Base-by-base conservation (phyloP, 1,140 invertebrate species). In the Drosophila leontia region DNA sequence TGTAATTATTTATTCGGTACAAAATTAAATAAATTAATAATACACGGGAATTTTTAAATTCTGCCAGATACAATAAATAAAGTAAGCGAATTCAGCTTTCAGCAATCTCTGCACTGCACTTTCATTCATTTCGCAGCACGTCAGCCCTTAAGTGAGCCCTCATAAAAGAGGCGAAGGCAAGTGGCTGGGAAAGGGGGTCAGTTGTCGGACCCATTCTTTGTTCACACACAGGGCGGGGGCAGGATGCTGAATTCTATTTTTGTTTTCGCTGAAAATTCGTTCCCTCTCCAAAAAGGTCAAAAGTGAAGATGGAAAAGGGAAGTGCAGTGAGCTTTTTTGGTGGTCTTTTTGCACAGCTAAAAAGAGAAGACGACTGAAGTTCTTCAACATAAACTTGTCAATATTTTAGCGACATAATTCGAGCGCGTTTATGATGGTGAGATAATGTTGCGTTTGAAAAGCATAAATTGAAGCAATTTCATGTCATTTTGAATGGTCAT, bases 241-340 rank as follows among this genome's bases (percentile, higher is more conserved):
- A 37, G 39, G 42, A 32, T 32, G 51, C 42, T 26, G 41, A 42
- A 42, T 68, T 77, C 75, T 78, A 78, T 78, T 78, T 78, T 62
- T 62, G 75, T 62, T 42, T 58, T 53, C 42, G 45, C 55, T 64
- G 45, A 53, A 76, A 75, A 35, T 47, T 39, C 15, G 8, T 17
- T 42, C 19, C 42, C 41, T 35, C 41, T 39, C 29, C 9, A 58
- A 77, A 51, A 77, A 77, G 75, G 75, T 77, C 74, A 77, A 53
- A 60, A 69, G 75, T 69, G 56, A 69, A 69, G 37, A n/a, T 39
- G n/a, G 3, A 23, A 19, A 15, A 15, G 19, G 65, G 23, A 35
- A 34, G 35, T 67, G 62, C 32, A 70, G 32, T 17, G 3, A 53
- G 60, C 12, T 62, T 62, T 62, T 53, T 26, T 51, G 32, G 7